Evolutionary conservation across 2,797 vertebrate species (phyloP).

Genomic region (Miopithecus talapoin): DNA sequence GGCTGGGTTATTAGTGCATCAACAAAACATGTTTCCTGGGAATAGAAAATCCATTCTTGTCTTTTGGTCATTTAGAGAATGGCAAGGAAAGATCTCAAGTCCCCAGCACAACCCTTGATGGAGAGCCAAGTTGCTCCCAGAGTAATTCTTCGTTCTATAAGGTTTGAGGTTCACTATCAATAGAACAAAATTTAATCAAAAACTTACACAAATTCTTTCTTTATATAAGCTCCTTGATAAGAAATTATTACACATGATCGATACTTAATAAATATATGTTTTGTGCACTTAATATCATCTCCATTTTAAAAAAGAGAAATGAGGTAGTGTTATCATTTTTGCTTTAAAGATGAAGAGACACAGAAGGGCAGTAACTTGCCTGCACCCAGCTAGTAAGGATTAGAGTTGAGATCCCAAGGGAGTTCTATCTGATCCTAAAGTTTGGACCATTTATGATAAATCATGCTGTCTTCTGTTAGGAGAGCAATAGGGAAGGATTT

Average conservation of each 20-base stretch:
- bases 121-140: slow-evolving; percentile 67
- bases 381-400: not conserved
- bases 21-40: slow-evolving; percentile 61
- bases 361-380: not conserved
- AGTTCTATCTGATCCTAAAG: not conserved
- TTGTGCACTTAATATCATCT: not conserved
- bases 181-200: slow-evolving; percentile 54
- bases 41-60: slow-evolving; percentile 78
- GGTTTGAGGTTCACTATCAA: slow-evolving; percentile 65
- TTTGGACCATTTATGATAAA: not conserved
- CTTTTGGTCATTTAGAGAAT: slow-evolving; percentile 75
- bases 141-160: slow-evolving; percentile 59
- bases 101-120: slow-evolving; percentile 44
- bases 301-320: slow-evolving; percentile 4
- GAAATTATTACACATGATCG: slow-evolving; percentile 18
- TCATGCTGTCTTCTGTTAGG: not conserved
- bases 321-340: not conserved
- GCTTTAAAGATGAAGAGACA: not conserved
- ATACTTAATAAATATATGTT: not conserved
- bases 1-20: slow-evolving; percentile 50
- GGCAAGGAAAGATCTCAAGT: slow-evolving; percentile 68
- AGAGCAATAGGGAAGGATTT: not conserved
- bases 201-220: slow-evolving; percentile 52
- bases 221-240: slow-evolving; percentile 16
- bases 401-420: not conserved